Evolutionary conservation across 2,888 invertebrate genomes (phyloP), one percentile per base, ranked within the genome.

Genomic region (Nomada fabriciana): DNA sequence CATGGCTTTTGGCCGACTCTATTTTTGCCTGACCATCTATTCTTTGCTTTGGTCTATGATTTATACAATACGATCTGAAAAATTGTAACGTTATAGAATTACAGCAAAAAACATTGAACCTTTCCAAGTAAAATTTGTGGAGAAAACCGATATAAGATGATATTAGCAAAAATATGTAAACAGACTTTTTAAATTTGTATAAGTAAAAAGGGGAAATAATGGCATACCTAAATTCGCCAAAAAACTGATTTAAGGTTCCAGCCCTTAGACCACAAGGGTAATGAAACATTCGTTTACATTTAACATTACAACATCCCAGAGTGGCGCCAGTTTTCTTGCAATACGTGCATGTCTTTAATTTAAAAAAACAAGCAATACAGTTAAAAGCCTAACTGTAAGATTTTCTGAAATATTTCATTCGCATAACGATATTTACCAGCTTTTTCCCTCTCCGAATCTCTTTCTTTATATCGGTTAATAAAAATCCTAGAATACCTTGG

Each of bases 401-500:
- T 15, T 4, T 1, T 13, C 53, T 42, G 1, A 11, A n/a, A 43
- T 23, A 20, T 2, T 68, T 42, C 15, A 2, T 57, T 60, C 42
- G 23, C 3, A 18, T 36, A 42, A n/a, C 15, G 25, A 65, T 53
- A 92, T 95, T 95, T 94, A 97, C 97, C 94, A 97, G 94, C 89
- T 94, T 94, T 65, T 94, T 94, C 60, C 96, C 96, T 83, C 97
- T 94, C 20, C 94, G 94, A 0, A 96, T 89, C 93, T 98, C 98
- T 47, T 94, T 94, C 15, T 94, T 86, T 25, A 98, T 97, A 91
- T 98, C 98, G 0, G 92, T 89, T 1, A 95, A 94, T 52, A 97
- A 90, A 91, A 98, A 98, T 0, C 97, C 97, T 81, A 96, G 94
- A 47, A 98, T 95, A 0, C 97, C 97, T 73, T 97, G 95, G 2